Evolutionary conservation across 2,888 invertebrate species (phyloP), one percentile per base, ranked within the genome.

Genomic region (Drosophila ustulata): DNA sequence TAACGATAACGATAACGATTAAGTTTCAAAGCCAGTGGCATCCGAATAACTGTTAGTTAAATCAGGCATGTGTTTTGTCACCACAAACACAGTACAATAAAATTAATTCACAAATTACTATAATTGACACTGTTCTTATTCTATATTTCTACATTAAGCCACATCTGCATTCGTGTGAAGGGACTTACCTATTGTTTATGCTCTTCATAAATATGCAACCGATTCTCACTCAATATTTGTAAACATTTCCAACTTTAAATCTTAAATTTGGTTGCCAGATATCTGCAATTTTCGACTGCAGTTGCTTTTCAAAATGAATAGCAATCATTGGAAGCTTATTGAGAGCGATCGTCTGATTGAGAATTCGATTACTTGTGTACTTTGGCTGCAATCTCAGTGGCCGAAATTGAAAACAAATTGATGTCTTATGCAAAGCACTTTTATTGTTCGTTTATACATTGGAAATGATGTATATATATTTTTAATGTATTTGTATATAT

Each of bases 1-100:
- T 65, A 30, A 30, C 6, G 7, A n/a, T 73, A 84, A 49, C 30
- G 56, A 57, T 65, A 30, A 30, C 6, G 1, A 30, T 65, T 73
- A 69, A 81, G 66, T 78, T 81, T 67, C 68, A 78, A 52, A 62
- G 80, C 82, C 85, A 82, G 72, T 75, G 77, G 86, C 86, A 85
- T 65, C 68, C 71, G 74, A 80, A 83, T 77, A 70, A 71, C 66
- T 83, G 66, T 83, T 86, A 80, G 82, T 75, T 80, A 61, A 74
- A 86, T 70, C 78, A 78, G 81, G 81, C 82, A 66, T 70, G 83
- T 67, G 75, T 86, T 80, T 69, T 70, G 61, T 52, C 67, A 69
- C 71, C 66, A 69, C 71, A 58, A 80, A 80, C 79, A 67, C 86
- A 82, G 66, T 73, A 87, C 84, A 87, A 82, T 82, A 87, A 87